Percentiles rank a stretch among this genome's conserved stretches.
These are phyloP conservation scores for Arion vulgaris DNA, from an alignment of 1,140 invertebrate genomes.

Conservation along the genomic window DNA sequence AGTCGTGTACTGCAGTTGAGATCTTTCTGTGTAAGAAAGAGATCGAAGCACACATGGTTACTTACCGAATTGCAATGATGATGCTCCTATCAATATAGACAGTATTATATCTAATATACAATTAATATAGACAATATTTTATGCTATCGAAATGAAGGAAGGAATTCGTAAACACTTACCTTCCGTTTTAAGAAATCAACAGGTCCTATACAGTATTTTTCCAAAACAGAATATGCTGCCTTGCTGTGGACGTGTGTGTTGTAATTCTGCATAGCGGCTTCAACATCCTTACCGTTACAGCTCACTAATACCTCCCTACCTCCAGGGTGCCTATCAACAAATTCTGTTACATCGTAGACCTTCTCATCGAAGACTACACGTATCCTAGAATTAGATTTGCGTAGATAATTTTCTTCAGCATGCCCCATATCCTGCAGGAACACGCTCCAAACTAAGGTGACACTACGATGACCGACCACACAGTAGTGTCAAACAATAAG, in stretches of 20 bases:
- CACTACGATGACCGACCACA: too few relatives aligned
- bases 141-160: neutral
- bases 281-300: constrained; percentile 67
- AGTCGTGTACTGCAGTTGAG: too few relatives aligned
- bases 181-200: neutral
- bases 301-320: constrained; percentile 65
- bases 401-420: neutral
- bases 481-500: too few relatives aligned
- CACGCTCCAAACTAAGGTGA: too few relatives aligned
- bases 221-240: constrained; percentile 70
- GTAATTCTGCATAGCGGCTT: constrained; percentile 59
- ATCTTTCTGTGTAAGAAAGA: too few relatives aligned
- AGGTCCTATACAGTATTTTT: constrained; percentile 66
- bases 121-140: too few relatives aligned
- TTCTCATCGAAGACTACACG: constrained; percentile 57
- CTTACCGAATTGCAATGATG: too few relatives aligned
- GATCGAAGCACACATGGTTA: too few relatives aligned
- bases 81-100: too few relatives aligned
- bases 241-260: constrained; percentile 69
- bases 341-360: constrained; percentile 71
- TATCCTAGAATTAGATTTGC: neutral
- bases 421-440: neutral
- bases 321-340: constrained; percentile 70
- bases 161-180: neutral
- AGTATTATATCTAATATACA: too few relatives aligned